A percentile compares a stretch with the other conserved stretches of the same genome.
Conservation (phyloP, 2,888 invertebrate species). For the Halictus quadricinctus region DNA sequence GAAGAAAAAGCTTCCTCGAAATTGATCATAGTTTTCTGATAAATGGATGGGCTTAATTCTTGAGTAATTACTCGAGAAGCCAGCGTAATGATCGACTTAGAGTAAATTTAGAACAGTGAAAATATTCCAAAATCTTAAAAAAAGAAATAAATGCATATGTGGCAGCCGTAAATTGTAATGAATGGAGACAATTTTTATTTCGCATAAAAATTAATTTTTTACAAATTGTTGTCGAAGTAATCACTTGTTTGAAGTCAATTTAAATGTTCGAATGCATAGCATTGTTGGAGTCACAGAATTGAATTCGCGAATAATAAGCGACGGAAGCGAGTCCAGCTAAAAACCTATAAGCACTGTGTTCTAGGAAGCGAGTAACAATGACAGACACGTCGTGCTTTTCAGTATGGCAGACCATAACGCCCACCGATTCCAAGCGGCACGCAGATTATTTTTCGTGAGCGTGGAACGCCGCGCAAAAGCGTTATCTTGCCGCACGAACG, state of each 20-base stretch:
- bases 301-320: no score
- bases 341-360: neutral
- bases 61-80: neutral
- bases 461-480: neutral
- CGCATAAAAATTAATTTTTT: no score
- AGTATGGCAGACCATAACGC: neutral
- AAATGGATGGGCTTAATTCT: neutral
- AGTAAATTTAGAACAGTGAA: no score
- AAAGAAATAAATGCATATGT: no score
- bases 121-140: no score
- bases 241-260: no score
- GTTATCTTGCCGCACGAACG: conserved; percentile 46
- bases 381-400: neutral
- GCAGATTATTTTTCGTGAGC: conserved; percentile 20
- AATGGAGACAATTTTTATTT: no score
- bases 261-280: no score
- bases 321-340: no score
- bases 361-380: neutral
- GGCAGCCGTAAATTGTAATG: no score
- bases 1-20: neutral
- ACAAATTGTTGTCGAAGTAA: no score
- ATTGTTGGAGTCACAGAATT: no score
- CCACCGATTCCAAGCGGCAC: neutral
- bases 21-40: neutral
- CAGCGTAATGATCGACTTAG: neutral